phyloP scores from a whole-genome alignment of 2,113 vertebrate genomes.

The Colaptes auratus region DNA sequence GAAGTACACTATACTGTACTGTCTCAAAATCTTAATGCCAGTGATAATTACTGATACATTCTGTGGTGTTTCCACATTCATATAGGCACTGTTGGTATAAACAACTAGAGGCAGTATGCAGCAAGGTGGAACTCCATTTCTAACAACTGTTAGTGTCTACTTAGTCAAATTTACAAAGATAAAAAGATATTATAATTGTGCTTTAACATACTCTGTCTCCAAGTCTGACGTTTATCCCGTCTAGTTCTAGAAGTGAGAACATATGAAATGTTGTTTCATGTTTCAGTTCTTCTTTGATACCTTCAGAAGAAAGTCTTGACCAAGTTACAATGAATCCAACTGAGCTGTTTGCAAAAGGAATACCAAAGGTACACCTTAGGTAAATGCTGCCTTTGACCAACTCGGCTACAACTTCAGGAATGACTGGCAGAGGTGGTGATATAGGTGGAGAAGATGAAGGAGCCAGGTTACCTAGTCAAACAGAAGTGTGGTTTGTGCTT shows the following conservation, averaged over 20 bases:
- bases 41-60: background rate
- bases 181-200: background rate
- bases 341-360: conserved; percentile 72
- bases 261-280: conserved; percentile 82
- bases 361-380: conserved; percentile 83
- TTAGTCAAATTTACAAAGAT: background rate
- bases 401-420: conserved; percentile 77
- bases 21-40: background rate
- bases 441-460: background rate
- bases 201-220: conserved; percentile 85
- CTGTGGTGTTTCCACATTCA: background rate
- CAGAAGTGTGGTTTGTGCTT: background rate
- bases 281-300: conserved; percentile 85
- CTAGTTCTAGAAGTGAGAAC: conserved; percentile 85
- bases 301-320: conserved; percentile 84
- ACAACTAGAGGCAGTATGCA: background rate
- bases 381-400: conserved; percentile 71
- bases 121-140: background rate
- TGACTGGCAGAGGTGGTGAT: conserved; percentile 66
- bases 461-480: conserved; percentile 51
- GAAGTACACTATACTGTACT: background rate
- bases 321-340: conserved; percentile 84
- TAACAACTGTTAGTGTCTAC: background rate
- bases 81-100: background rate
- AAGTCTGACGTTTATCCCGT: conserved; percentile 88